Base-by-base conservation (phyloP, 2,797 vertebrate genomes). In the Epinephelus coioides region DNA sequence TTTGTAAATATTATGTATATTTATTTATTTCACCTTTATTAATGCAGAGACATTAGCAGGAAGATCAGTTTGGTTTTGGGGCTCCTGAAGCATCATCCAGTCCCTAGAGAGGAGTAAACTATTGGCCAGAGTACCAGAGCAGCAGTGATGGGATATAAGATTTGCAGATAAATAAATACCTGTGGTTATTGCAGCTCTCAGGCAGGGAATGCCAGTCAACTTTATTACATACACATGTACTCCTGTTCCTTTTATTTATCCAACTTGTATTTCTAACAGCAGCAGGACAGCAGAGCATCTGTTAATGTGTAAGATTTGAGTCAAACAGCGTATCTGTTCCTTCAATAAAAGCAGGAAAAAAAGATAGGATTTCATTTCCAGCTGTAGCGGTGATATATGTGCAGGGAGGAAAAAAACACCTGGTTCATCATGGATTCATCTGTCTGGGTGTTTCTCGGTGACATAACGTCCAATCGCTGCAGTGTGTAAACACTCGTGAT, bases 401-500 rank as follows among this genome's bases (percentile, higher is more conserved):
- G 18, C 68, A 49, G 11, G 25, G 46, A n/a, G 10, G 21, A 19
- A 55, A n/a, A 61, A 53, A 21, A 60, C 38, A 21, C 55, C 55
- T 21, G 60, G 60, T 53, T 81, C 17, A 56, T 79, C 61, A 15
- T 68, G 21, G 81, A 79, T 73, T 85, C 51, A 50, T 84, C 77
- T 73, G 59, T 74, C 72, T 51, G 71, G 53, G 68, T 86, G 81
- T 82, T 86, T 79, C 71, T 64, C 69, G 3, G 2, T 82, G 79
- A 83, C 76, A 66, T 73, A 65, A 82, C 61, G 53, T 73, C 83
- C 64, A 34, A 85, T 88, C 70, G 65, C 70, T 94, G 94, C 89
- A 91, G 95, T 95, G 96, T 95, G 95, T 79, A 87, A 90, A 91
- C 83, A 87, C 78, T 75, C 61, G 47, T 82, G 75, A 84, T 69